Evolutionary conservation across 1,140 invertebrate genomes (phyloP).

Genomic region (Tenebrio molitor): DNA sequence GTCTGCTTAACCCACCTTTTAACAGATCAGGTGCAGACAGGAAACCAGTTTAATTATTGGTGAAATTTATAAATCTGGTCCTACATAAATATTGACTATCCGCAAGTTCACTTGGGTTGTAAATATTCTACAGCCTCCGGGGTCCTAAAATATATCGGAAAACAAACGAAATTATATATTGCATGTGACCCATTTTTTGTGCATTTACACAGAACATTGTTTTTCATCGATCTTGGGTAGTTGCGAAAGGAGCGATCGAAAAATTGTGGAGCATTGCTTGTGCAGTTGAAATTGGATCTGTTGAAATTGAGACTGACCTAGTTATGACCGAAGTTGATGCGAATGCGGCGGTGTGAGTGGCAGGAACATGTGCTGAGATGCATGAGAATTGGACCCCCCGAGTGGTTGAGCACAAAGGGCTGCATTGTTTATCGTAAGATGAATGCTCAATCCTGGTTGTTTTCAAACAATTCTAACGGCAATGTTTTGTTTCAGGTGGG

Average conservation of each 20-base stretch:
- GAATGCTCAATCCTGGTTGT: constrained; percentile 41
- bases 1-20: too few species aligned
- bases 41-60: constrained; percentile 9
- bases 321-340: constrained; percentile 28
- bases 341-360: constrained; percentile 33
- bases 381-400: constrained; percentile 26
- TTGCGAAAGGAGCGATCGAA: too few species aligned
- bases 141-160: constrained; percentile 21
- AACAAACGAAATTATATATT: constrained; percentile 32
- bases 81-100: constrained; percentile 17
- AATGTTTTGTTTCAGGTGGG: constrained; percentile 46
- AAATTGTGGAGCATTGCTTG: too few species aligned
- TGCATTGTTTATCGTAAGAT: constrained; percentile 44
- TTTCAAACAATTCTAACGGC: constrained; percentile 43
- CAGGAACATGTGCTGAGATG: constrained; percentile 41
- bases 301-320: constrained; percentile 29
- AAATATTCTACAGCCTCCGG: constrained; percentile 12
- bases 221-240: too few species aligned
- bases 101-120: constrained; percentile 8
- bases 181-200: constrained; percentile 1
- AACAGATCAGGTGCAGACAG: too few species aligned
- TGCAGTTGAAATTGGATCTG: too few species aligned
- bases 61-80: constrained; percentile 18
- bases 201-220: background rate
- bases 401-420: constrained; percentile 28